These are phyloP conservation scores for Acipenser ruthenus DNA, from an alignment of 2,797 vertebrate species.

Conservation along the genomic window DNA sequence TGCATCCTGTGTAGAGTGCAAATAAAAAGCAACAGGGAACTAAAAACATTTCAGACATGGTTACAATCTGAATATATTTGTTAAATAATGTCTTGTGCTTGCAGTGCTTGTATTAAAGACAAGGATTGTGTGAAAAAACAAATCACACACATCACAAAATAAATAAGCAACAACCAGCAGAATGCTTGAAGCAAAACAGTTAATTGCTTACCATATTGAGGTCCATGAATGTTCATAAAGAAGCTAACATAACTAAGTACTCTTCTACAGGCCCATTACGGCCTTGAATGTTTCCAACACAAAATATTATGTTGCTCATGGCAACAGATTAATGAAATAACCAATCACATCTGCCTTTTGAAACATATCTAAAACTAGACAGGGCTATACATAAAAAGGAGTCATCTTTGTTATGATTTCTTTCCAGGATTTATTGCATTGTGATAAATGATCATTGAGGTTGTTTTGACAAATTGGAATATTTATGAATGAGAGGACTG, in stretches of 20 bases:
- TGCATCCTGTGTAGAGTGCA: too few relatives aligned
- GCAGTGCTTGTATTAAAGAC: too few relatives aligned
- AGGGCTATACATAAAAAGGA: conserved; percentile 39
- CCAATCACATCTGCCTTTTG: conserved; percentile 54
- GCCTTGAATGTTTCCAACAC: conserved; percentile 43
- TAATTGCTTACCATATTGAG: conserved; percentile 59
- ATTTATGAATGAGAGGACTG: conserved; percentile 49
- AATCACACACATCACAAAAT: conserved; percentile 39
- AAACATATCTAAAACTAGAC: conserved; percentile 55
- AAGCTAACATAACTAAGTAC: conserved; percentile 39
- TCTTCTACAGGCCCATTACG: conserved; percentile 34
- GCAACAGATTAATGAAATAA: conserved; percentile 66
- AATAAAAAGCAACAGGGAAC: too few relatives aligned
- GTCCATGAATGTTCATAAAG: conserved; percentile 51
- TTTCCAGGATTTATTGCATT: conserved; percentile 47
- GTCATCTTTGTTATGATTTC: conserved; percentile 48
- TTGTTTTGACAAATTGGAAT: conserved; percentile 68
- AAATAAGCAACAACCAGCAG: conserved; percentile 35
- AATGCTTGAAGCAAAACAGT: conserved; percentile 50
- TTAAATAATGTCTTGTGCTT: too few relatives aligned
- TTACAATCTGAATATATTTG: too few relatives aligned
- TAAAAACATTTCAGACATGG: too few relatives aligned
- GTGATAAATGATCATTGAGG: conserved; percentile 60
- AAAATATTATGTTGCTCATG: conserved; percentile 62
- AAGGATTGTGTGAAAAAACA: conserved; percentile 34